Evolutionary conservation across 2,113 vertebrate species (phyloP), one percentile per base, ranked within the genome.

Genomic region (Piprites chloris): DNA sequence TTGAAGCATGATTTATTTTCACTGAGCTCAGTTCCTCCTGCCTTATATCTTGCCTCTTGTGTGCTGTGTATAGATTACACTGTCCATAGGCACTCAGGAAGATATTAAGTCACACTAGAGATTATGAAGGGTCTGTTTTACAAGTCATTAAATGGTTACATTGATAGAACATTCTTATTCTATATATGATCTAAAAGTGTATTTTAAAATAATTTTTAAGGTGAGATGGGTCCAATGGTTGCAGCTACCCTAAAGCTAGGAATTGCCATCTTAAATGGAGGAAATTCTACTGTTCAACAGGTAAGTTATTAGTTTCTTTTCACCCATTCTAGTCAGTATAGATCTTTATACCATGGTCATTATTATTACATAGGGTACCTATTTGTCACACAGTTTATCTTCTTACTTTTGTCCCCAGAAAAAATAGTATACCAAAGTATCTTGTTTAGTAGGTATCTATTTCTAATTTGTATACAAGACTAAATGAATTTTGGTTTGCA

Each of bases 251-350:
- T 99, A 75, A 99, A 99, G 96, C 98, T 99, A 81, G 99, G 99
- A 20, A 99, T 99, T 77, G 99, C 99, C 30, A 98, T 99, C 55
- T 98, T 99, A 82, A 99, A 99, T 90, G 99, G 99, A 79, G 99
- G 99, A 89, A 99, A 99, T 97, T 99, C 99, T 14, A 99, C 99
- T 1, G 99, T 99, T 16, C 99, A 99, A 55, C 99, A 99, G 99
- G 99, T 99, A 97, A 77, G 22, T 1, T 53, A 53, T 18, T 73
- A 7, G 26, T 89, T 87, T 61, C 21, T 91, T 93, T 85, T 62
- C 26, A 65, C 10, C 20, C 17, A 2, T 91, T 87, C 5, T 81
- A 49, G 11, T 69, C 53, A 39, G 20, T 46, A 28, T 26, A 62
- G 12, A 6, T 62, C n/a, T 83, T 62, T 42, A 30, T 76, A 63